These are phyloP conservation scores for Proterorhinus semilunaris DNA, from an alignment of 2,113 vertebrate genomes.

Conservation along the genomic window DNA sequence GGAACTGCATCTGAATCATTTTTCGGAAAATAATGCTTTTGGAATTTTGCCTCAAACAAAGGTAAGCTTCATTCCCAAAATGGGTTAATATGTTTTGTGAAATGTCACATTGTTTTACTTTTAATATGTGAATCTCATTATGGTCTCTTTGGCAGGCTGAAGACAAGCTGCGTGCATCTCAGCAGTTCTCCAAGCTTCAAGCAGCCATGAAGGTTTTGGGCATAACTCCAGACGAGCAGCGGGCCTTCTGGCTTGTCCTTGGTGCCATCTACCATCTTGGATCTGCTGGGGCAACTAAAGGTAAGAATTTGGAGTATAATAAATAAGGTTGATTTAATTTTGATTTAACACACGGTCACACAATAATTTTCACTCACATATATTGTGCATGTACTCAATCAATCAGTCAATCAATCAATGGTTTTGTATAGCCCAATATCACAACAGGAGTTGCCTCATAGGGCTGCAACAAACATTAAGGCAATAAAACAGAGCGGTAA, in stretches of 20 bases:
- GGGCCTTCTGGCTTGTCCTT: constrained; percentile 83
- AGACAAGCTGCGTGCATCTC: constrained; percentile 90
- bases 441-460: too few relatives aligned
- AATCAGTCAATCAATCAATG: too few relatives aligned
- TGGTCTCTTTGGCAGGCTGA: constrained; percentile 75
- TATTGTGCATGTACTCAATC: too few relatives aligned
- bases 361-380: too few relatives aligned
- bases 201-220: constrained; percentile 94
- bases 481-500: too few relatives aligned
- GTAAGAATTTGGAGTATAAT: constrained; percentile 67
- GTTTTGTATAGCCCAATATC: too few relatives aligned
- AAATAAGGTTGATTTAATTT: neutral
- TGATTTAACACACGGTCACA: too few relatives aligned
- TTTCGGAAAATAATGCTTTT: constrained; percentile 90
- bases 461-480: too few relatives aligned
- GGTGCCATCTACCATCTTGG: constrained; percentile 94
- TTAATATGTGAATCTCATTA: neutral
- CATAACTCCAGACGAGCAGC: constrained; percentile 88
- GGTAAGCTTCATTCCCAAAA: constrained; percentile 66
- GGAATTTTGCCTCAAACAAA: constrained; percentile 84
- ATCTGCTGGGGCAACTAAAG: constrained; percentile 93
- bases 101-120: neutral
- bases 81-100: neutral
- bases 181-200: constrained; percentile 94
- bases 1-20: constrained; percentile 94